Base-by-base conservation (phyloP, 2,113 vertebrate species). In the Casuarius casuarius region DNA sequence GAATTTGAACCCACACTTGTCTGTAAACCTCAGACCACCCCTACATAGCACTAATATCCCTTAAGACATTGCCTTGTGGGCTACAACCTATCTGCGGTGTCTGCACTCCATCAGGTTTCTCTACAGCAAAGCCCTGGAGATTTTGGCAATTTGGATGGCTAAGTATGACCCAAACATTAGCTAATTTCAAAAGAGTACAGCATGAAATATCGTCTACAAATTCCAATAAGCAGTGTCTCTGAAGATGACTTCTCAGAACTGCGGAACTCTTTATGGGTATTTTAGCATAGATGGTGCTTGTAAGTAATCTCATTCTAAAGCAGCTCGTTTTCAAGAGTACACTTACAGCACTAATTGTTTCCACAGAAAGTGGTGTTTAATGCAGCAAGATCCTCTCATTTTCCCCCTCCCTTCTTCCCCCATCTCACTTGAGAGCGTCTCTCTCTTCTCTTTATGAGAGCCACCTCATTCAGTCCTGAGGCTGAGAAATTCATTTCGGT, bases 341-440 rank as follows among this genome's bases (percentile, higher is more conserved):
- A 98, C 97, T 98, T 97, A 98, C 97, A 58, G 96, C 98, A 94
- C 98, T 98, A 98, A 98, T 98, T 98, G 97, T 98, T 98, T 97
- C 97, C 97, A 97, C 97, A 97, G 98, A 97, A 97, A 98, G 94
- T 98, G 97, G 94, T 98, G 90, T 96, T 97, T 98, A 98, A 97
- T 97, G 98, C 96, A 93, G 96, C 84, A 74, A 96, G 97, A 75
- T 95, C 94, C 95, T 96, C 94, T 97, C 95, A 58, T 86, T 89
- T 80, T 92, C 93, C 87, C 91, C 93, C 79, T 71, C 58, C 71
- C 38, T 95, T 51, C 61, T 89, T 59, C 42, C 85, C 71, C 46
- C 87, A 71, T 95, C 83, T 95, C 67, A 7, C 88, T 94, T 62
- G 2, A 92, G 84, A 71, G 42, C 5, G 17, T 97, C 92, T 93